Base-by-base conservation (phyloP, 2,113 vertebrate genomes). In the Stictonetta naevosa region DNA sequence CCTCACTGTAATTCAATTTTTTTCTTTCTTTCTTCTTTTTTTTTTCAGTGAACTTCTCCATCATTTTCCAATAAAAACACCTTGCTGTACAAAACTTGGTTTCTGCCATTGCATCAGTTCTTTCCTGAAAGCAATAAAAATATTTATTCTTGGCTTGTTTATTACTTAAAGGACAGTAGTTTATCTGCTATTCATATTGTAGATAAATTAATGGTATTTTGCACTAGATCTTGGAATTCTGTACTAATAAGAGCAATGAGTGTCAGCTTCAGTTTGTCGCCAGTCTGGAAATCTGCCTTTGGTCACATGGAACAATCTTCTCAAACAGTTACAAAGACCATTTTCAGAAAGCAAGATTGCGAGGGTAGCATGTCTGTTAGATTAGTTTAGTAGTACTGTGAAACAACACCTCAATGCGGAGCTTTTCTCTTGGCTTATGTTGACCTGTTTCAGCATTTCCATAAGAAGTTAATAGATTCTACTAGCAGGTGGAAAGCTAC, bases 1-100 rank as follows among this genome's bases (percentile, higher is more conserved):
- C 31, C 40, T 88, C 40, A 29, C 40, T 71, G 50, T 85, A 90
- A 85, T 94, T 90, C 67, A n/a, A 76, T 18, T 8, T 46, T 74
- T n/a, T n/a, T n/a, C n/a, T n/a, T n/a, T n/a, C n/a, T 11, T 50
- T 50, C 22, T 48, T 48, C 48, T 40, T 38, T 28, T 50, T 25
- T 60, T 20, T 38, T 38, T 79, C 62, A 28, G 34, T n/a, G 56
- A 79, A 66, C 48, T 79, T 53, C 28, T 95, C 40, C 50, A 87
- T 86, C 71, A 42, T 29, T 29, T 20, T 66, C n/a, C 77, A 62
- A 80, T 33, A 63, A 88, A 85, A 90, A 8, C 25, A 53, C 3
- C 6, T 64, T 66, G 15, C 12, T 77, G 53, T 33, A 46, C 59
- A 50, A 58, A 80, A 38, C 10, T 46, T 50, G 13, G 1, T 79